A percentile compares a stretch with the other conserved stretches of the same genome.
These are phyloP conservation scores for Dermochelys coriacea DNA, from an alignment of 2,797 vertebrate species.

Conservation along the genomic window DNA sequence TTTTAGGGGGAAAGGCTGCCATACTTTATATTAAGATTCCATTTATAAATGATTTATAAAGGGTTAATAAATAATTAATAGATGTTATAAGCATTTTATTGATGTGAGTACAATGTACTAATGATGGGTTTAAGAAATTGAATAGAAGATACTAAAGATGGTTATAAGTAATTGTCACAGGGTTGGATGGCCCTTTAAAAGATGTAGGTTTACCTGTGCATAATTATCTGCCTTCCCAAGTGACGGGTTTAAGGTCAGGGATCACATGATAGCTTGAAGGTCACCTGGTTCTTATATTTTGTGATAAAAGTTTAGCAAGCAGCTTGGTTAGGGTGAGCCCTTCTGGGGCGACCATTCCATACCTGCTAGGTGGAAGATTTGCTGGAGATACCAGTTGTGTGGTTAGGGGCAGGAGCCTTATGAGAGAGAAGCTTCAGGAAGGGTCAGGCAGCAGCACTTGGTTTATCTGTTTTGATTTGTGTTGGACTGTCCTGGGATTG, in stretches of 20 bases:
- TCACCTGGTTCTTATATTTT: background rate
- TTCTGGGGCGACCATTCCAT: background rate
- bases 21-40: background rate
- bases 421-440: fast-evolving
- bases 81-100: background rate
- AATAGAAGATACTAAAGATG: background rate
- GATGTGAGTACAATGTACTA: background rate
- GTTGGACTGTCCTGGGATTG: background rate
- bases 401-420: background rate
- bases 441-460: background rate
- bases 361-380: background rate
- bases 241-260: background rate
- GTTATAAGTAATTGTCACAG: background rate
- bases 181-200: background rate
- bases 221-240: background rate
- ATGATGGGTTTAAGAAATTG: background rate
- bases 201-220: background rate
- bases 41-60: background rate
- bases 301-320: background rate
- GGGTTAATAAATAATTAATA: background rate
- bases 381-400: background rate
- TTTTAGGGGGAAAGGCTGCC: background rate
- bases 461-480: background rate
- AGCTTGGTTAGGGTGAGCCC: background rate
- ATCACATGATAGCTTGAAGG: background rate